phyloP scores from a whole-genome alignment of 2,797 vertebrate species.

The Orestias chungarensis region DNA sequence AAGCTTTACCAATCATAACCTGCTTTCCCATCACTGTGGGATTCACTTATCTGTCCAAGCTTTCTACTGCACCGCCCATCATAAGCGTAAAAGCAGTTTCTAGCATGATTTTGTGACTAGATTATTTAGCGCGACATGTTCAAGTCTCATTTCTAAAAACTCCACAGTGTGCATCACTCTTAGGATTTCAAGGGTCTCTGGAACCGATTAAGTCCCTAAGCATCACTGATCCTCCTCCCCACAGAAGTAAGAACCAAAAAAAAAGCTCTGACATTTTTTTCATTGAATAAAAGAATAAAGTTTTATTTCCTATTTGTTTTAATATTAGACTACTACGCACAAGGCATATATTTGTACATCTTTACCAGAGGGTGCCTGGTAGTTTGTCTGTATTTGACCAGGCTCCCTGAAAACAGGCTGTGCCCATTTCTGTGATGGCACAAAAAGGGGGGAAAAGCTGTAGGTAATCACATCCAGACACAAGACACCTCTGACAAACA shows the following conservation, averaged over 20 bases:
- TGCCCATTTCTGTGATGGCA: constrained; percentile 35
- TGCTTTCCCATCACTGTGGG: not conserved
- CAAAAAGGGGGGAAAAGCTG: constrained; percentile 35
- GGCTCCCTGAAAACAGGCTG: constrained; percentile 53
- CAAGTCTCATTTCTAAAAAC: not conserved
- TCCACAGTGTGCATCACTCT: not conserved
- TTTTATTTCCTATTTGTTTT: not conserved
- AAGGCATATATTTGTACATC: not conserved
- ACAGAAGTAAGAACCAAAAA: not conserved
- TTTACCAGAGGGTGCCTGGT: constrained; percentile 1
- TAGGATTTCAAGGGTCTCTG: not conserved
- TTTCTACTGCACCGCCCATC: not conserved
- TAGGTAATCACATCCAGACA: constrained; percentile 58
- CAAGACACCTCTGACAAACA: constrained; percentile 64
- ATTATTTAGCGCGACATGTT: not conserved
- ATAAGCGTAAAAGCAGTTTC: not conserved
- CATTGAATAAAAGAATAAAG: not conserved
- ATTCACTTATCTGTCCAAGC: not conserved
- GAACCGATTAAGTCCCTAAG: not conserved
- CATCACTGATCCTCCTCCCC: not conserved
- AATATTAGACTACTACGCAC: not conserved
- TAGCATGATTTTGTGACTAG: not conserved
- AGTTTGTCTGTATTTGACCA: constrained; percentile 19
- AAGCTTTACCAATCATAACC: not conserved
- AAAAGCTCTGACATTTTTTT: no score